Percentiles rank a stretch among this genome's conserved stretches.
phyloP scores from a whole-genome alignment of 2,113 vertebrate species.

The Hippotragus niger region DNA sequence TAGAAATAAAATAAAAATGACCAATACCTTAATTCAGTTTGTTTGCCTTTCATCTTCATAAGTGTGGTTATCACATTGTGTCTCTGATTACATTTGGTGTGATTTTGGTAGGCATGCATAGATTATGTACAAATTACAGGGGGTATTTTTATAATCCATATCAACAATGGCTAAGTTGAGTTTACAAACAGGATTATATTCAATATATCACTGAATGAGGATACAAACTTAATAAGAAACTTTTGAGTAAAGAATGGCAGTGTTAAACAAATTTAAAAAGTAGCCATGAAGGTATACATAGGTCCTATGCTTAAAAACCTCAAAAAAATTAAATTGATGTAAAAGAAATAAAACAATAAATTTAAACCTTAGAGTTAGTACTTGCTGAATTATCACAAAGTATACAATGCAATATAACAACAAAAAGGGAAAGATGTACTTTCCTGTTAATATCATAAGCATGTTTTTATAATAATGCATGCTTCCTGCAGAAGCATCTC shows the following conservation, averaged over 20 bases:
- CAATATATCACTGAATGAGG: background rate
- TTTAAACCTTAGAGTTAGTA: background rate
- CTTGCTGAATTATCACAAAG: background rate
- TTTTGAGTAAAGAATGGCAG: background rate
- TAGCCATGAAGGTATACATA: background rate
- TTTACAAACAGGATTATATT: background rate
- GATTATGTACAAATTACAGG: background rate
- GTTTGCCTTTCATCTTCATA: background rate
- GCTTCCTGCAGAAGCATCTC: background rate
- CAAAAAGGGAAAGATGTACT: background rate
- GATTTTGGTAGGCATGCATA: background rate
- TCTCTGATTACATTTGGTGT: background rate
- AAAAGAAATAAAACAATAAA: background rate
- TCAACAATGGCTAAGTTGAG: background rate
- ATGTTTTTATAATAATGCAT: background rate
- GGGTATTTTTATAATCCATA: background rate
- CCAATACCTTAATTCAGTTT: background rate
- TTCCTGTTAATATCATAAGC: background rate
- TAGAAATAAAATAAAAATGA: background rate
- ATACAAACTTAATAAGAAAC: background rate
- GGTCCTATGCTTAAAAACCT: background rate
- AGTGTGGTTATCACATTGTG: background rate
- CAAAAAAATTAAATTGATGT: background rate
- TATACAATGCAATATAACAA: background rate
- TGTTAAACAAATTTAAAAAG: background rate